Percentiles rank a stretch among this genome's conserved stretches.
Evolutionary conservation across 2,797 vertebrate genomes (phyloP).

Genomic region (Pelodytes ibericus): DNA sequence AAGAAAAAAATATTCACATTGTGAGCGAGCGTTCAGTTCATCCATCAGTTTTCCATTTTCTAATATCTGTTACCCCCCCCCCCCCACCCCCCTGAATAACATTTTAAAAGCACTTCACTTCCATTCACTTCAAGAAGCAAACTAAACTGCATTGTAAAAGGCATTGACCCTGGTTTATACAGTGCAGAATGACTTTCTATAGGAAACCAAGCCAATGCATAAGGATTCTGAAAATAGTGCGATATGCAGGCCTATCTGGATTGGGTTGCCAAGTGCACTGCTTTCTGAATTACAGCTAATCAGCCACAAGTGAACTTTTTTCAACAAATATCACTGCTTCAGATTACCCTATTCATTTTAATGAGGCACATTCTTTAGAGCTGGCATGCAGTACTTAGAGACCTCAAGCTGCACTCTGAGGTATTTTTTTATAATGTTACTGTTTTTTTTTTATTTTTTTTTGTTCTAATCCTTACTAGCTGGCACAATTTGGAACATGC

Average conservation of each 20-base stretch:
- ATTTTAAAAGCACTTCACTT: constrained; percentile 17
- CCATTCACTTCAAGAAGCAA: constrained; percentile 28
- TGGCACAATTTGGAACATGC: constrained; percentile 73
- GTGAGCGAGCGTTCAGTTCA: constrained; percentile 2
- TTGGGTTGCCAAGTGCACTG: constrained; percentile 34
- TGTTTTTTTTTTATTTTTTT: too few species aligned
- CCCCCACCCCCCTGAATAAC: constrained; percentile 17
- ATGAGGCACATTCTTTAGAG: constrained; percentile 66
- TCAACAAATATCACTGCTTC: constrained; percentile 60
- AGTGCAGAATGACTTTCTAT: constrained; percentile 20
- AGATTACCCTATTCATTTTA: constrained; percentile 60
- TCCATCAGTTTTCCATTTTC: constrained; percentile 43
- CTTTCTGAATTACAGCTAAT: constrained; percentile 58
- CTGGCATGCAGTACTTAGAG: constrained; percentile 61
- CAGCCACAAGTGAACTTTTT: constrained; percentile 56
- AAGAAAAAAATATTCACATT: background rate
- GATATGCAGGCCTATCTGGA: constrained; percentile 20
- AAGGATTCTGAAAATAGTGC: constrained; percentile 27
- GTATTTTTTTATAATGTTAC: constrained; percentile 68
- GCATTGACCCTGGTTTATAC: constrained; percentile 36
- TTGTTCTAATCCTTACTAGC: constrained; percentile 68
- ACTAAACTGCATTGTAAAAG: constrained; percentile 28
- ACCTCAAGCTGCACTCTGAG: constrained; percentile 64
- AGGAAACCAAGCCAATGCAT: background rate
- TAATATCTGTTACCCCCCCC: background rate